Conservation (phyloP, 2,797 vertebrate genomes). For the Helicolenus hilgendorfi region DNA sequence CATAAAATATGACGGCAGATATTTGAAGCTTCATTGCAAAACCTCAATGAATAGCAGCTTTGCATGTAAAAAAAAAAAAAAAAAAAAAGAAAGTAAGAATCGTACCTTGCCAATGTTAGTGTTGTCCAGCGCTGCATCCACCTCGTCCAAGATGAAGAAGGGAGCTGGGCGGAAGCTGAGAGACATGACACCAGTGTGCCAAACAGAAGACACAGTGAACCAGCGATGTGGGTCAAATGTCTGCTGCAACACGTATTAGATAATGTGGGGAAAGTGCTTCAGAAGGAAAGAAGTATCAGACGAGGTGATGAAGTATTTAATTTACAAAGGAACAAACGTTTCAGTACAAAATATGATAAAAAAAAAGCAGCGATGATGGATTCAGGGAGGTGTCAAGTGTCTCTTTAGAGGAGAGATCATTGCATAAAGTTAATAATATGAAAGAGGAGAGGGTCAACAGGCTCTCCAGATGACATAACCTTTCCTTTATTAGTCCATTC, state of each 20-base stretch:
- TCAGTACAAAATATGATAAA: background rate
- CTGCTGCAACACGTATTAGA: background rate
- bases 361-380: background rate
- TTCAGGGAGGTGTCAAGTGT: background rate
- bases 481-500: background rate
- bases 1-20: too few species aligned
- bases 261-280: background rate
- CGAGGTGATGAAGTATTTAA: background rate
- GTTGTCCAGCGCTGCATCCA: constrained; percentile 97
- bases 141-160: constrained; percentile 96
- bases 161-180: constrained; percentile 95
- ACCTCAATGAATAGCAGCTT: too few species aligned
- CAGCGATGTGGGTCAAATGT: background rate
- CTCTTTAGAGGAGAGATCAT: background rate
- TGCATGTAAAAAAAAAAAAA: background rate
- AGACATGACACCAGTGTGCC: background rate
- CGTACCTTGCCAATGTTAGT: constrained; percentile 96
- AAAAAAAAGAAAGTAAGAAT: background rate
- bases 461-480: background rate
- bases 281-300: background rate
- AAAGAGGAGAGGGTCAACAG: background rate
- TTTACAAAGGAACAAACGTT: background rate
- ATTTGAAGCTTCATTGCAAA: too few species aligned
- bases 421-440: background rate
- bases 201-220: background rate